A percentile compares a stretch with the other conserved stretches of the same genome.
These are phyloP conservation scores for Takifugu rubripes DNA, from an alignment of 2,797 vertebrate species.

Conservation along the genomic window DNA sequence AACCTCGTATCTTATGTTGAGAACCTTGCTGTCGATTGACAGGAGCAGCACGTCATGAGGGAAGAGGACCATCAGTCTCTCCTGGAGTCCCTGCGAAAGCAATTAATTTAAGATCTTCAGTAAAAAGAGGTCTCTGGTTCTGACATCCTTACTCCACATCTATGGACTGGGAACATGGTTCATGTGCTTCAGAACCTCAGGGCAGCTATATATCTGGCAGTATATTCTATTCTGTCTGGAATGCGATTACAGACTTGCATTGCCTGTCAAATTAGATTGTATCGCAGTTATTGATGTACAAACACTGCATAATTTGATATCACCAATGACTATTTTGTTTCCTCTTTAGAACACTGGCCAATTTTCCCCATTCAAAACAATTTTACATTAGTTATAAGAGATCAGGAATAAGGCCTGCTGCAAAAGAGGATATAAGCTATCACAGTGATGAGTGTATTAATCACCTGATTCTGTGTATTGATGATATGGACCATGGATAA, in stretches of 20 bases:
- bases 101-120: background rate
- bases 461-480: constrained; percentile 70
- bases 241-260: no score
- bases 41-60: constrained; percentile 80
- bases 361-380: no score
- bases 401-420: no score
- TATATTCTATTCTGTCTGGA: no score
- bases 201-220: no score
- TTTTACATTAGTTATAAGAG: no score
- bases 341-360: no score
- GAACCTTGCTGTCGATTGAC: constrained; percentile 73
- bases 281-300: background rate
- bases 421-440: background rate
- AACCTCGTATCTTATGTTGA: constrained; percentile 79
- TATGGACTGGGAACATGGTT: no score
- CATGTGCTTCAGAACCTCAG: no score
- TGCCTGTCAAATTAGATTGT: no score
- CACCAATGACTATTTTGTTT: background rate
- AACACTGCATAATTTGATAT: background rate
- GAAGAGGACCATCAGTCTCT: constrained; percentile 82
- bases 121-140: no score
- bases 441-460: background rate
- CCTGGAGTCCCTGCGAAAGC: constrained; percentile 68
- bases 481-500: constrained; percentile 75
- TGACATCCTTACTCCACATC: no score